Evolutionary conservation across 1,140 invertebrate genomes (phyloP), one percentile per base, ranked within the genome.

Genomic region (Bombus cullumanus): DNA sequence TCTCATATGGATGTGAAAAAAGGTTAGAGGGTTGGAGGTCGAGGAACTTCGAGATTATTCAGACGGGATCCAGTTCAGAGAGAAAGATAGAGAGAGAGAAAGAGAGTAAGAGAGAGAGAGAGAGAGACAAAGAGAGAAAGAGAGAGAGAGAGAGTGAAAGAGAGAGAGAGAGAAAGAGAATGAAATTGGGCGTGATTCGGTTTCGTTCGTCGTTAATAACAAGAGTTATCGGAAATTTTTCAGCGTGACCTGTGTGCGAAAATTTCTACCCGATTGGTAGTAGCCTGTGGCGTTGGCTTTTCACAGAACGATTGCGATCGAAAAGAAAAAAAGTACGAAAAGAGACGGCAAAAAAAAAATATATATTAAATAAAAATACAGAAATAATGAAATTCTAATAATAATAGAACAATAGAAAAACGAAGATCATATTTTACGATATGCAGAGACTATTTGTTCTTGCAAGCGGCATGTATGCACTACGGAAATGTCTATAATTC

Each of bases 381-480:
- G 9, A 22, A 75, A 53, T 25, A 28, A 76, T 25, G 53, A 39
- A 12, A 28, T 71, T 28, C 15, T 37, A 18, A 76, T 39, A 25
- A 74, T 74, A 47, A 74, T 47, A 18, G 18, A 47, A 74, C n/a
- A 74, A 72, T 41, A 72, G 69, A 31, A 59, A 73, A 53, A 53
- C 13, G 34, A 43, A 43, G 15, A 39, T 83, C 59, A 72, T 41
- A n/a, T 59, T 83, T 83, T 64, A 78, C 81, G 71, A 77, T 87
- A 86, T 80, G 84, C 87, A 86, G 68, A 85, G 79, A 88, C 79
- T 90, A 86, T 84, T 75, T 78, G 22, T 34, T 62, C 62, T 88
- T 83, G 73, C 89, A 90, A 88, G 88, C 88, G 81, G 75, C 89
- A 80, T 77, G 37, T 84, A 84, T 43, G 82, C 82, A 88, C 88